Conservation (phyloP, 1,140 invertebrate genomes). For the Hydropsyche tenuis region DNA sequence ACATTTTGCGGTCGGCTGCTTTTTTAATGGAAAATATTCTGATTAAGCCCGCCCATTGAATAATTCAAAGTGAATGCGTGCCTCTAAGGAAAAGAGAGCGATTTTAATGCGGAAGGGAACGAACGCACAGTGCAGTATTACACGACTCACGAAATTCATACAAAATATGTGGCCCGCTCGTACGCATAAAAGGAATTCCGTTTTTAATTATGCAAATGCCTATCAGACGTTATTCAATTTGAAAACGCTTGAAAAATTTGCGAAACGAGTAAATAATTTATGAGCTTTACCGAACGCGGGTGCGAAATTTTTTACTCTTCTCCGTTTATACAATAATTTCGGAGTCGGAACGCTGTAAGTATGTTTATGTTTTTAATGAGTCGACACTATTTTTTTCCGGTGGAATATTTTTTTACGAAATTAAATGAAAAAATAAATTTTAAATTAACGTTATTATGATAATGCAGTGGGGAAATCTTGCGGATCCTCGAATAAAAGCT, state of each 20-base stretch:
- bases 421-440: too few relatives aligned
- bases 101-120: constrained; percentile 18
- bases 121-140: neutral
- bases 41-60: constrained; percentile 24
- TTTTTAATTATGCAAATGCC: constrained; percentile 25
- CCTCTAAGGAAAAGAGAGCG: constrained; percentile 26
- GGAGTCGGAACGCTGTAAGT: too few relatives aligned
- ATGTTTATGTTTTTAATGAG: too few relatives aligned
- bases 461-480: too few relatives aligned
- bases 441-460: too few relatives aligned
- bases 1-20: constrained; percentile 27
- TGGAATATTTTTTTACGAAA: too few relatives aligned
- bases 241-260: constrained; percentile 8
- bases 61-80: constrained; percentile 27
- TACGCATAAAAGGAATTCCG: constrained; percentile 7
- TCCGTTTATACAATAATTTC: too few relatives aligned
- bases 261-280: too few relatives aligned
- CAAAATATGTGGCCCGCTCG: constrained; percentile 12
- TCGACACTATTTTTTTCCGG: too few relatives aligned
- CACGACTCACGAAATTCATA: constrained; percentile 17
- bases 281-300: too few relatives aligned
- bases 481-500: neutral
- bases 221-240: neutral
- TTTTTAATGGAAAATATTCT: constrained; percentile 28
- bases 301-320: too few relatives aligned